These are phyloP conservation scores for Nerophis ophidion DNA, from an alignment of 2,113 vertebrate genomes.

Conservation along the genomic window DNA sequence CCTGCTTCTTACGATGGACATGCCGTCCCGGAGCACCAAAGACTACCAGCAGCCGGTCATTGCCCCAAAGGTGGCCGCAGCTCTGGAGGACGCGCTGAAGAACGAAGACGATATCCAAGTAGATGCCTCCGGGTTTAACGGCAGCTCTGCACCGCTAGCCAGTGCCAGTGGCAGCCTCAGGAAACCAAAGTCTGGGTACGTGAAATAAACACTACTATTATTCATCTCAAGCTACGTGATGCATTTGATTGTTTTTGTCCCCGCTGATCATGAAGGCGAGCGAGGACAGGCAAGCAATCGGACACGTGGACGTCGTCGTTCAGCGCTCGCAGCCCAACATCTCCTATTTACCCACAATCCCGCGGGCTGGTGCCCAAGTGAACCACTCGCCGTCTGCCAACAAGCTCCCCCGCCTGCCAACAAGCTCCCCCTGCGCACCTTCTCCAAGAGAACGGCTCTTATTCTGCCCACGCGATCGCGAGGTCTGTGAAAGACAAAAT, in stretches of 20 bases:
- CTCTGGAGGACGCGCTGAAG: constrained; percentile 86
- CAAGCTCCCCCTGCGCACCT: constrained; percentile 21
- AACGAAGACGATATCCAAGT: constrained; percentile 95
- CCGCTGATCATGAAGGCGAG: constrained; percentile 62
- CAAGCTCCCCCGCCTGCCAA: constrained; percentile 22
- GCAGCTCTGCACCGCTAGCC: constrained; percentile 35
- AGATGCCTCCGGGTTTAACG: constrained; percentile 84
- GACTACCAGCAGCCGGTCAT: constrained; percentile 90
- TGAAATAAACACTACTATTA: no score
- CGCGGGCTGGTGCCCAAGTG: constrained; percentile 94
- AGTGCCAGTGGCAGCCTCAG: constrained; percentile 65
- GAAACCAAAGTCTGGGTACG: constrained; percentile 89
- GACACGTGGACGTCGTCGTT: constrained; percentile 72
- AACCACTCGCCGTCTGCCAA: constrained; percentile 31
- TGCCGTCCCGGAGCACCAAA: constrained; percentile 83
- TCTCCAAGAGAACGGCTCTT: constrained; percentile 10
- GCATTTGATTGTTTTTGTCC: neutral
- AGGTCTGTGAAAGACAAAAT: neutral
- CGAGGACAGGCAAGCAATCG: constrained; percentile 84
- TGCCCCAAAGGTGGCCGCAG: constrained; percentile 88
- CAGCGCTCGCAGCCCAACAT: constrained; percentile 75
- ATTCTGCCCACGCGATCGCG: neutral
- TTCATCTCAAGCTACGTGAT: no score
- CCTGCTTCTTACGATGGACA: constrained; percentile 83
- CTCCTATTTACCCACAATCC: constrained; percentile 86